Evolutionary conservation across 2,888 invertebrate species (phyloP), one percentile per base, ranked within the genome.

Genomic region (Polymixis flavicincta): DNA sequence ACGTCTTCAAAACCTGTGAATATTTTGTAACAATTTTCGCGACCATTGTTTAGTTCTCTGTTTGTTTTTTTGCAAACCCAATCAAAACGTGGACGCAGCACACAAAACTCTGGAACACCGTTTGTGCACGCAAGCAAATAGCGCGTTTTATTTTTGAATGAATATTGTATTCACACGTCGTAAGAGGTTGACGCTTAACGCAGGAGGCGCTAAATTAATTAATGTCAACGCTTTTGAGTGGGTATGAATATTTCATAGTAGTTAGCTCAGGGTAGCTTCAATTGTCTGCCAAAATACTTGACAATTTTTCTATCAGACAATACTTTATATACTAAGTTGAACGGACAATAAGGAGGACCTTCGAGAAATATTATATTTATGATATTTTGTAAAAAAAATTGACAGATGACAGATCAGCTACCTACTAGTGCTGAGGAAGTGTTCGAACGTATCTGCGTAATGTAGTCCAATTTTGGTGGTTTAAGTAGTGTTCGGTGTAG

Each of bases 281-380:
- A 72, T 78, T 81, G 78, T 81, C 57, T 69, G 48, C 17, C 17
- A 78, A n/a, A 83, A 69, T 71, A 64, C 54, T 71, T 71, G 14
- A 7, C 7, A 32, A 78, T 83, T 78, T 78, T 57, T 68, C 68
- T 83, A 76, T 77, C n/a, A n/a, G n/a, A n/a, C n/a, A n/a, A n/a
- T n/a, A n/a, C n/a, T 80, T 71, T 69, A 45, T 50, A 25, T 50
- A 54, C 42, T 67, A 28, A 59, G 55, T 57, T 55, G 22, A 66
- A 65, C 32, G 55, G 19, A 55, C 71, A 37, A 42, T 28, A 67
- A 59, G 59, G 70, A 32, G n/a, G 32, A 61, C 83, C 37, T 83
- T 78, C 28, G 32, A 48, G 54, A 57, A 60, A 76, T 68, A 59
- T 76, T 63, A 50, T 52, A 59, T 59, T 76, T 71, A 65, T 50